phyloP scores from a whole-genome alignment of 2,797 vertebrate species.

The Myripristis jacobus region DNA sequence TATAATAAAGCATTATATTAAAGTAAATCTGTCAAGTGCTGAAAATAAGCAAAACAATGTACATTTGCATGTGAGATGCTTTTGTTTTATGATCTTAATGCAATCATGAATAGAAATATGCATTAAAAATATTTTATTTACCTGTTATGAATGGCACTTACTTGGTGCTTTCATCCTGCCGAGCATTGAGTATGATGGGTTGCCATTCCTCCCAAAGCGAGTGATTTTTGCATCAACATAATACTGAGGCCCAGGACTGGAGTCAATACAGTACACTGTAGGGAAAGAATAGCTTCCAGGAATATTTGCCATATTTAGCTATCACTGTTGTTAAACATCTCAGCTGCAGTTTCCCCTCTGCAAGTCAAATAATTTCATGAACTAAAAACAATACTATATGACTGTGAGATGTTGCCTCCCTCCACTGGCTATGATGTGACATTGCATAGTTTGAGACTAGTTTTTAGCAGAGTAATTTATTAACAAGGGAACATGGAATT shows the following conservation, averaged over 20 bases:
- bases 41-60: background rate
- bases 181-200: constrained; percentile 88
- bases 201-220: constrained; percentile 86
- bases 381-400: background rate
- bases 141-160: constrained; percentile 48
- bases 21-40: background rate
- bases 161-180: constrained; percentile 78
- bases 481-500: background rate
- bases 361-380: background rate
- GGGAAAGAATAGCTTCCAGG: background rate
- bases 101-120: background rate
- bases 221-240: constrained; percentile 87
- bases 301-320: background rate
- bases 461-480: background rate
- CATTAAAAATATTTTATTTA: background rate
- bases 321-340: background rate
- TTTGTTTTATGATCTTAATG: background rate
- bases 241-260: constrained; percentile 88
- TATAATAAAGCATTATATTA: too few species aligned
- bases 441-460: constrained; percentile 25
- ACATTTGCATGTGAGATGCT: background rate
- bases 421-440: constrained; percentile 42
- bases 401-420: constrained; percentile 51
- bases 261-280: constrained; percentile 82
- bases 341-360: background rate